phyloP scores from a whole-genome alignment of 92 coral and sea anemone species.

The Palythoa grandis region DNA sequence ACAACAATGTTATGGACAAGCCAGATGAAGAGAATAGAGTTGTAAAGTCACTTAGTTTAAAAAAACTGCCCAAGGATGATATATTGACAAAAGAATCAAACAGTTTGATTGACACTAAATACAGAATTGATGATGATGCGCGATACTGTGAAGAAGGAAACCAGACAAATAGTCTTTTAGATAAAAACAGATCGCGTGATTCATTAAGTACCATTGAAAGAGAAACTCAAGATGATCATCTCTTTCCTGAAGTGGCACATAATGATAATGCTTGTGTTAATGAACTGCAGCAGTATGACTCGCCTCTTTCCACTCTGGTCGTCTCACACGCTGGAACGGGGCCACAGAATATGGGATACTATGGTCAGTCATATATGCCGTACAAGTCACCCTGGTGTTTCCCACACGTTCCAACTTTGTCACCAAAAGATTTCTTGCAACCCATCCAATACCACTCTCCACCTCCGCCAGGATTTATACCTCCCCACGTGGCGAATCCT shows the following conservation, averaged over 20 bases:
- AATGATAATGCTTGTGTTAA: neutral
- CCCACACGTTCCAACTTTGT: slow-evolving; percentile 7
- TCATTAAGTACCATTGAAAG: neutral
- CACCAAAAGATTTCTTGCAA: neutral
- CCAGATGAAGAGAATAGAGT: neutral
- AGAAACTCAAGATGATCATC: neutral
- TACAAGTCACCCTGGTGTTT: slow-evolving; percentile 29
- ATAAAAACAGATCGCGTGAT: neutral
- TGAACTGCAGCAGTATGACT: neutral
- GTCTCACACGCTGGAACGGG: neutral
- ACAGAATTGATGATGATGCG: neutral
- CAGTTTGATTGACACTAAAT: neutral
- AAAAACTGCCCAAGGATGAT: neutral
- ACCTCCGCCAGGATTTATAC: slow-evolving; percentile 20
- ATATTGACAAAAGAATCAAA: neutral
- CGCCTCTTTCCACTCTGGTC: neutral
- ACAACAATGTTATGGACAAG: neutral
- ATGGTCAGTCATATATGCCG: slow-evolving; percentile 1
- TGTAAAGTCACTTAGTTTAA: neutral
- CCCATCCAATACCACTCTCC: slow-evolving; percentile 29
- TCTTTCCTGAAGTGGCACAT: neutral
- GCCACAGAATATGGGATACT: neutral
- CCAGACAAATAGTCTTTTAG: neutral
- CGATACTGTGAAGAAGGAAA: neutral
- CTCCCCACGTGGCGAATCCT: slow-evolving; percentile 6